Evolutionary conservation across 2,888 invertebrate genomes (phyloP), one percentile per base, ranked within the genome.

Genomic region (Athalia cordata): DNA sequence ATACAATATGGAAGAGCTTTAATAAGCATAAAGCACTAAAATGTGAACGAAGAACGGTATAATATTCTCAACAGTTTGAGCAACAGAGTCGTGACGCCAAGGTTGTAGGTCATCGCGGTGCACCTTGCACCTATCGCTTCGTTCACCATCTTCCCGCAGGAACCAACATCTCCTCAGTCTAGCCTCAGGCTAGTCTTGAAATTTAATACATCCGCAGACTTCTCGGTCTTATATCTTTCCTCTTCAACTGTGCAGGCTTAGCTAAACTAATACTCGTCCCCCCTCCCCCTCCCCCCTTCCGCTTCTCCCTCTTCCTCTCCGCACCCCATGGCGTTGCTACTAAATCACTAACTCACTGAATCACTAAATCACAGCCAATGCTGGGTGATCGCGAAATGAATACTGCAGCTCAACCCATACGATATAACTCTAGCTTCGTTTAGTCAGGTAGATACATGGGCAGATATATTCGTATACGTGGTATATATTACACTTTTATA

Each of bases 91-190:
- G 87, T 88, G 87, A 87, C 87, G 83, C 85, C 86, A 86, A 87
- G 87, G 87, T 88, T 86, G 85, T 84, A 87, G 87, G 87, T 88
- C 87, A 85, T 79, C 84, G 82, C 83, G 83, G 81, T 88, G 88
- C 87, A 87, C 87, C 87, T 87, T 87, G 87, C 87, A 86, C 85
- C 86, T 86, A 72, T 61, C 72, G 68, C 55, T 52, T 52, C 52
- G 50, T 68, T 68, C 68, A 52, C 82, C 82, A 83, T 83, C 84
- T 83, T 82, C 79, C 83, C 83, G 83, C 79, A 82, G 83, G 84
- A 82, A 84, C 80, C 82, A 82, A 81, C 81, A 68, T 68, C 68
- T 68, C 68, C 47, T n/a, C 84, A 84, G 85, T 86, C 84, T 85
- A 84, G 85, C 86, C 85, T 85, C 84, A 82, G 83, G 85, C 85